These are phyloP conservation scores for Oryzias woworae DNA, from an alignment of 2,113 vertebrate species.

Conservation along the genomic window DNA sequence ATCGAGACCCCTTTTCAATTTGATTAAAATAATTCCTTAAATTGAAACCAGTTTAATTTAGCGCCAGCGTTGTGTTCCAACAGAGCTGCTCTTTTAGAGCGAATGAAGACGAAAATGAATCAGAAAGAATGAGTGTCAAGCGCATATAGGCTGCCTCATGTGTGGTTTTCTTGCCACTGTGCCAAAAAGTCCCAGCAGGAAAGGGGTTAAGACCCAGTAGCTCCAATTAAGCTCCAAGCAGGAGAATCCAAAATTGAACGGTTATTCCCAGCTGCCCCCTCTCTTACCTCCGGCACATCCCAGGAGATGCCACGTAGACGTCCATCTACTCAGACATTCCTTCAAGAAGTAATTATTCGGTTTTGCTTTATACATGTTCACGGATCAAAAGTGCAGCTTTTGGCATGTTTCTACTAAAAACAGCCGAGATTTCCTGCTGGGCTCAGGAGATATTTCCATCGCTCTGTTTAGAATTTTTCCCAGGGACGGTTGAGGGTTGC, in stretches of 20 bases:
- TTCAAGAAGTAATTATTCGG: slow-evolving; percentile 63
- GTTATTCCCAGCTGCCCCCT: slow-evolving; percentile 40
- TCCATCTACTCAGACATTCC: slow-evolving; percentile 52
- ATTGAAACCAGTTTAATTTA: slow-evolving; percentile 58
- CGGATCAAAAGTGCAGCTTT: slow-evolving; percentile 56
- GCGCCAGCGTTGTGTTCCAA: slow-evolving; percentile 14
- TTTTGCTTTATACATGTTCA: slow-evolving; percentile 39
- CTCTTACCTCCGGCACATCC: slow-evolving; percentile 42
- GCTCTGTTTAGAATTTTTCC: slow-evolving; percentile 32
- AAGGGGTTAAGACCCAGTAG: slow-evolving; percentile 47
- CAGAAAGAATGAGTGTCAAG: background rate
- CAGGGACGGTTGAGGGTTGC: slow-evolving; percentile 31
- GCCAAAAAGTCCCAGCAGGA: slow-evolving; percentile 17
- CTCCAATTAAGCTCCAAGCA: slow-evolving; percentile 59
- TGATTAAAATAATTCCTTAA: slow-evolving; percentile 61
- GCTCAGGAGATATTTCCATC: slow-evolving; percentile 7
- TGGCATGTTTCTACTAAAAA: slow-evolving; percentile 57
- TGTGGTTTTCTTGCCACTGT: background rate
- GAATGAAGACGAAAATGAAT: slow-evolving; percentile 35
- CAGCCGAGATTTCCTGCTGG: slow-evolving; percentile 25
- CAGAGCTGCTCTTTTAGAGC: slow-evolving; percentile 11
- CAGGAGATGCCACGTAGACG: slow-evolving; percentile 31
- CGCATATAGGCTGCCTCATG: background rate
- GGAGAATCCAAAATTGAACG: slow-evolving; percentile 43
- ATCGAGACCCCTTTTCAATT: slow-evolving; percentile 39